phyloP scores from a whole-genome alignment of 92 coral and sea anemone genomes.

The Palythoa grandis region DNA sequence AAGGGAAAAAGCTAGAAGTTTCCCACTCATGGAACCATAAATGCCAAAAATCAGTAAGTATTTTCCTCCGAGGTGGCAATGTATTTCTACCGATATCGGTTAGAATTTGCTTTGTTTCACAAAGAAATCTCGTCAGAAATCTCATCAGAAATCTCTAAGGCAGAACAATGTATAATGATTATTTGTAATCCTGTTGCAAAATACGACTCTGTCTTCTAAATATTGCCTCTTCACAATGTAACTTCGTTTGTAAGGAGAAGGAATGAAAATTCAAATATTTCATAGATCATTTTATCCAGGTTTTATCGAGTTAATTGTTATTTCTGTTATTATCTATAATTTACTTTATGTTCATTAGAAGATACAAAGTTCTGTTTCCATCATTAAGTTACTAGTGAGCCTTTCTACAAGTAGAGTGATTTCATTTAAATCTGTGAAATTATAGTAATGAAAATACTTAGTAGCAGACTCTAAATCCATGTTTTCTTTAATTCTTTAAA shows the following conservation, averaged over 20 bases:
- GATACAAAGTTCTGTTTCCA: slow-evolving; percentile 22
- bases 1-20: slow-evolving; percentile 53
- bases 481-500: slow-evolving; percentile 21
- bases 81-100: background rate
- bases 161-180: background rate
- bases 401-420: slow-evolving; percentile 20
- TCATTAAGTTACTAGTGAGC: slow-evolving; percentile 14
- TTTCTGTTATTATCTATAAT: background rate
- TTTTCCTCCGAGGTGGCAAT: slow-evolving; percentile 17
- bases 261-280: slow-evolving; percentile 5
- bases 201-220: slow-evolving; percentile 3
- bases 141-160: background rate
- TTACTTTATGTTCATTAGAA: slow-evolving; percentile 7
- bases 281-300: slow-evolving; percentile 22
- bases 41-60: slow-evolving; percentile 55
- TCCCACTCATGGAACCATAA: slow-evolving; percentile 43
- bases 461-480: slow-evolving; percentile 17
- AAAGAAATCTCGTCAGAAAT: slow-evolving; percentile 17
- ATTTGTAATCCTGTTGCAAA: slow-evolving; percentile 17
- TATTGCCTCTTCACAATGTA: slow-evolving; percentile 11
- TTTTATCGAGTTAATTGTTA: slow-evolving; percentile 6
- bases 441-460: slow-evolving; percentile 14
- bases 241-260: slow-evolving; percentile 17
- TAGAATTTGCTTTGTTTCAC: slow-evolving; percentile 13
- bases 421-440: slow-evolving; percentile 8